Conservation (phyloP, 2,797 vertebrate species). For the Phrynocephalus vlangalii region DNA sequence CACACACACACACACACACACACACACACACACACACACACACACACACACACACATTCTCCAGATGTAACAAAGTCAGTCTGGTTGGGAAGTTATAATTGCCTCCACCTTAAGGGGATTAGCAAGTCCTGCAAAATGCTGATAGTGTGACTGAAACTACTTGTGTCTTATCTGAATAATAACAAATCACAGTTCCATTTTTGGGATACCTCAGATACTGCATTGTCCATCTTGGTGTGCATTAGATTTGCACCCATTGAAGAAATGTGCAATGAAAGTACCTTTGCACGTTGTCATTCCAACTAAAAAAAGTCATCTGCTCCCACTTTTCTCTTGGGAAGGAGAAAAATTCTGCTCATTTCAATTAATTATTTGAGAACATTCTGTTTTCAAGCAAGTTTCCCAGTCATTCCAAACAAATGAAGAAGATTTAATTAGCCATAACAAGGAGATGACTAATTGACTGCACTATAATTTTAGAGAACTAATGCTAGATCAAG, state of each 20-base stretch:
- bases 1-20: too few species aligned
- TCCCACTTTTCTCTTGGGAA: constrained; percentile 25
- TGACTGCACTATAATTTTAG: not conserved
- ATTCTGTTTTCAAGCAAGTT: not conserved
- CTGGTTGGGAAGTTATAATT: not conserved
- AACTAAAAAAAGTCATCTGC: constrained; percentile 32
- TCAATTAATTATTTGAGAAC: constrained; percentile 29
- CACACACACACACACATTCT: not conserved
- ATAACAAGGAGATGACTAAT: not conserved
- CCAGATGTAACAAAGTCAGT: not conserved
- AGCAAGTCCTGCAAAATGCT: constrained; percentile 14
- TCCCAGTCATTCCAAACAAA: not conserved
- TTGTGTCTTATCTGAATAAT: not conserved
- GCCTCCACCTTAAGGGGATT: constrained; percentile 17
- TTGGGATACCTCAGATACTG: not conserved
- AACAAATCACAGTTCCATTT: constrained; percentile 5
- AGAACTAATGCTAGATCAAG: not conserved
- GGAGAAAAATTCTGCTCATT: constrained; percentile 7
- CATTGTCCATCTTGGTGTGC: not conserved
- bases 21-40: too few species aligned
- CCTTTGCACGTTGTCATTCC: constrained; percentile 24
- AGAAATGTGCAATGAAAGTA: constrained; percentile 36
- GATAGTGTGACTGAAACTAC: constrained; percentile 18
- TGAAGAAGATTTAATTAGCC: constrained; percentile 5
- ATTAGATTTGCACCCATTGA: not conserved